Evolutionary conservation across 2,113 vertebrate species (phyloP), one percentile per base, ranked within the genome.

Genomic region (Coregonus clupeaformis): DNA sequence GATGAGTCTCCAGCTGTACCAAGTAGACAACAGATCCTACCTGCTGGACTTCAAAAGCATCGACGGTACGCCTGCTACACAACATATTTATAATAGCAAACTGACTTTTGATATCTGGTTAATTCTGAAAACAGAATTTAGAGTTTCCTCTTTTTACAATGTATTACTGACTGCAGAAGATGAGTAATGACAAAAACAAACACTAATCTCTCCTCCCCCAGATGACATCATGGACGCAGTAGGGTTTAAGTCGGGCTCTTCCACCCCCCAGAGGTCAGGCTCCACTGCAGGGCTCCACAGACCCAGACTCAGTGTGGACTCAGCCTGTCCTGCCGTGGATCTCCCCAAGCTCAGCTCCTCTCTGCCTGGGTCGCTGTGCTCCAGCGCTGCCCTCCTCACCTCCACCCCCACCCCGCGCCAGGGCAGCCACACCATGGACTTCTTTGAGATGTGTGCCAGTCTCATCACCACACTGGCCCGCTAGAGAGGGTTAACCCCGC

Each of bases 401-500:
- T 52, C 49, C 49, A 18, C 49, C 12, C 57, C 18, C 5, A 78
- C 90, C 0, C 90, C 96, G 0, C 96, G 97, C 22, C 93, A 96
- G 83, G 98, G 98, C 16, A 98, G 97, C 79, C 97, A 98, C 90
- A 99, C 97, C 82, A 98, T 99, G 97, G 98, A 99, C 91, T 99
- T 99, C 92, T 99, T 99, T 1, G 98, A 99, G 89, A 99, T 98
- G 97, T 99, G 98, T 2, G 97, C 97, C 91, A 98, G 97, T 90
- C 92, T 99, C 74, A 99, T 99, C 87, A 98, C 95, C 83, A 94
- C 97, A 0, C 90, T 99, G 80, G 97, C 98, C 18, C 96, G 96
- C 88, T 99, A 52, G 94, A 98, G 68, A 4, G 18, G 5, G 1
- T 36, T 11, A 12, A 60, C n/a, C n/a, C 49, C 18, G 1, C 24